Evolutionary conservation across 2,113 vertebrate genomes (phyloP), one percentile per base, ranked within the genome.

Genomic region (Grallaria varia): DNA sequence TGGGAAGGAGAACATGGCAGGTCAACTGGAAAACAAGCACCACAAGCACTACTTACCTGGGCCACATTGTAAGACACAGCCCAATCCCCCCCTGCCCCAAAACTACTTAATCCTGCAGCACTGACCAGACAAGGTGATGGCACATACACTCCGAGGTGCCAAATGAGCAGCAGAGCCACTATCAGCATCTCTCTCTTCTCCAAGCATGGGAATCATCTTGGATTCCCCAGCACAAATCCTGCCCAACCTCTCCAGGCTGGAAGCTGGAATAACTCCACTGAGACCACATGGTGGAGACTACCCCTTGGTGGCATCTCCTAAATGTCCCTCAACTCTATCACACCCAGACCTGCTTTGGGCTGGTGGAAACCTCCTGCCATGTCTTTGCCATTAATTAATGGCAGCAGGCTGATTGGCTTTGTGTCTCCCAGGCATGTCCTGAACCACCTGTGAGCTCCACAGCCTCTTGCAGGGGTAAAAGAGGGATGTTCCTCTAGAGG

Each of bases 41-140:
- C 63, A 64, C 6, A 10, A 74, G 47, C 85, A 87, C 9, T 80
- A 89, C 92, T 90, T 93, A 93, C 83, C 89, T 82, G 67, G 21
- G 59, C 53, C 63, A 37, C 25, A 9, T 19, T 89, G 67, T 33
- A 66, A 78, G 56, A 87, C 67, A 80, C 47, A 78, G 49, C 30
- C 27, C 25, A 71, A 62, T 37, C 2, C 0, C 23, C 40, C 23
- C 35, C 17, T 22, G 35, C 20, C 35, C 14, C 25, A 28, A 37
- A 91, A 88, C 10, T 25, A 66, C 74, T 91, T 28, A 62, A 81
- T 45, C 40, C 73, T 60, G 76, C 63, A 93, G 53, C 47, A 75
- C 24, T 33, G 69, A 39, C 75, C 78, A 75, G 37, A 37, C 50
- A 31, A 66, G 42, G 42, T 1, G 3, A 40, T 15, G 10, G 55